Conservation (phyloP, 2,888 invertebrate species). For the Lepidochrysops patricia region DNA sequence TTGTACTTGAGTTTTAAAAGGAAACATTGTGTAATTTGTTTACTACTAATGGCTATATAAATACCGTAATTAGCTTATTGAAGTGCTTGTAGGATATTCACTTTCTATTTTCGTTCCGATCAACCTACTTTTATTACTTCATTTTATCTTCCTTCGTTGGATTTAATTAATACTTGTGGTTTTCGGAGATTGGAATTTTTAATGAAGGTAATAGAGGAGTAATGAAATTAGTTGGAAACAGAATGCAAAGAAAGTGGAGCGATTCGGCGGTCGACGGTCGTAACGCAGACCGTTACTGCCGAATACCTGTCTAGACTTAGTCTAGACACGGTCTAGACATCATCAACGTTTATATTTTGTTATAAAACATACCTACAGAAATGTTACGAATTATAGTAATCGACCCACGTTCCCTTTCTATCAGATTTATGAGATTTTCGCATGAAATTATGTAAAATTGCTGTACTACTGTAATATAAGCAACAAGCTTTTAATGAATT, state of each 20-base stretch:
- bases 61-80: not conserved
- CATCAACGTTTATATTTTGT: slow-evolving; percentile 47
- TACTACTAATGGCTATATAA: not conserved
- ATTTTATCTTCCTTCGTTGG: not conserved
- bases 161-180: not conserved
- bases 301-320: slow-evolving; percentile 70
- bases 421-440: not conserved
- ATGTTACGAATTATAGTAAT: not conserved
- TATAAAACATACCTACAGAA: slow-evolving; percentile 21
- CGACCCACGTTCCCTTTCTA: not conserved
- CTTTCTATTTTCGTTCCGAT: slow-evolving; percentile 1
- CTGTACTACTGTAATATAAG: no score
- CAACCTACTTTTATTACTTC: not conserved
- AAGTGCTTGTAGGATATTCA: not conserved
- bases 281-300: slow-evolving; percentile 52
- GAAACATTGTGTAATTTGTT: not conserved
- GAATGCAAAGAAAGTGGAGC: slow-evolving; percentile 29
- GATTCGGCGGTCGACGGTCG: slow-evolving; percentile 47
- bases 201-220: not conserved
- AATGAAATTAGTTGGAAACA: slow-evolving; percentile 11
- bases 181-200: not conserved
- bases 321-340: slow-evolving; percentile 66
- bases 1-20: not conserved
- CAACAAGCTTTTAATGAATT: no score
- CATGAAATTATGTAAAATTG: not conserved